phyloP scores from a whole-genome alignment of 2,888 invertebrate species.

The Heteromyza rotundicornis region DNA sequence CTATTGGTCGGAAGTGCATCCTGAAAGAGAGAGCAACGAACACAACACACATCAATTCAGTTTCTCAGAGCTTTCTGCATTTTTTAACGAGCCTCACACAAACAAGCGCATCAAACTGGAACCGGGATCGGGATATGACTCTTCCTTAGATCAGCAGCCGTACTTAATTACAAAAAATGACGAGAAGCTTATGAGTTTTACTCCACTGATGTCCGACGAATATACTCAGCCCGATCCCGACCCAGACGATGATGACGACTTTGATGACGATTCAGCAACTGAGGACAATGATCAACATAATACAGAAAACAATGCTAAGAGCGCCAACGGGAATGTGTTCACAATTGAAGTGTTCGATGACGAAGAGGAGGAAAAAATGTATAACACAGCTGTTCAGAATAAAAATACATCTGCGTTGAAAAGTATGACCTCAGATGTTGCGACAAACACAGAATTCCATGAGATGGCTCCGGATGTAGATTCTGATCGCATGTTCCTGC shows the following conservation, averaged over 20 bases:
- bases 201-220: not conserved
- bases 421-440: not conserved
- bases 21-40: slow-evolving; percentile 43
- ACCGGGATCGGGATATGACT: slow-evolving; percentile 6
- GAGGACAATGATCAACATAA: slow-evolving; percentile 35
- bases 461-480: slow-evolving; percentile 31
- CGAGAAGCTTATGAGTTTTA: not conserved
- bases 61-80: slow-evolving; percentile 48
- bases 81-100: slow-evolving; percentile 39
- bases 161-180: not conserved
- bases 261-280: slow-evolving; percentile 46
- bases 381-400: not conserved
- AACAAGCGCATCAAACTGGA: slow-evolving; percentile 43
- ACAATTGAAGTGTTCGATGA: slow-evolving; percentile 50
- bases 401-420: too few relatives aligned
- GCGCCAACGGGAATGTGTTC: slow-evolving; percentile 34
- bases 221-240: slow-evolving; percentile 12
- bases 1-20: slow-evolving; percentile 37
- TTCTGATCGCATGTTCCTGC: slow-evolving; percentile 50
- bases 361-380: slow-evolving; percentile 40
- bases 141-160: not conserved
- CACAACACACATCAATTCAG: slow-evolving; percentile 48
- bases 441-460: slow-evolving; percentile 40
- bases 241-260: slow-evolving; percentile 42
- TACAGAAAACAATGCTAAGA: slow-evolving; percentile 19